A percentile compares a stretch with the other conserved stretches of the same genome.
Evolutionary conservation across 2,113 vertebrate species (phyloP).

Genomic region (Tichodroma muraria): DNA sequence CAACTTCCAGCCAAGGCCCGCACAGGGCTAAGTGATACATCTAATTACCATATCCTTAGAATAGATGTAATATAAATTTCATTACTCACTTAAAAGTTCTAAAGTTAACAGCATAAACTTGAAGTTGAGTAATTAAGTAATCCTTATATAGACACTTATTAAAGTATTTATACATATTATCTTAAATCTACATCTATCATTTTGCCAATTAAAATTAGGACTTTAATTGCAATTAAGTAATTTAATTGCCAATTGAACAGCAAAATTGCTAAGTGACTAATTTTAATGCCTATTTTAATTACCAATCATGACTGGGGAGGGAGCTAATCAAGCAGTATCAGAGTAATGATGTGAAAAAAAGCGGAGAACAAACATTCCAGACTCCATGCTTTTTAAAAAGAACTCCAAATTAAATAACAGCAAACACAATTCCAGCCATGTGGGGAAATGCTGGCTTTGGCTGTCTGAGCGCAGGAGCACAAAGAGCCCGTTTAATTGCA

Average conservation of each 20-base stretch:
- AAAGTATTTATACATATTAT: conserved; percentile 88
- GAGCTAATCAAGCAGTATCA: conserved; percentile 87
- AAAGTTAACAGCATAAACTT: conserved; percentile 84
- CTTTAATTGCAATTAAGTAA: conserved; percentile 96
- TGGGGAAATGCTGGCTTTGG: conserved; percentile 47
- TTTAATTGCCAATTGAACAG: conserved; percentile 97
- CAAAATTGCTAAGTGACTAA: conserved; percentile 94
- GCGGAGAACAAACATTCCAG: conserved; percentile 74
- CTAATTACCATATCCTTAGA: conserved; percentile 76
- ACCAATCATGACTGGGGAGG: conserved; percentile 89
- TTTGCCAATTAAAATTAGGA: conserved; percentile 91
- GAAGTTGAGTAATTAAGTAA: conserved; percentile 87
- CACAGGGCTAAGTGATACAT: conserved; percentile 51
- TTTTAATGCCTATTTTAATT: conserved; percentile 98
- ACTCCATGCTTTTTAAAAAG: conserved; percentile 68
- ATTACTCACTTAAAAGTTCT: conserved; percentile 83
- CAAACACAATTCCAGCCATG: conserved; percentile 70
- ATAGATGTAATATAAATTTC: conserved; percentile 79
- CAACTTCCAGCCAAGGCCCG: conserved; percentile 17
- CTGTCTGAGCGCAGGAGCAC: not conserved
- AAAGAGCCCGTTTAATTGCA: not conserved
- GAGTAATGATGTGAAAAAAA: conserved; percentile 81
- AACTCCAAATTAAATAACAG: conserved; percentile 73
- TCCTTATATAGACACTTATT: conserved; percentile 89
- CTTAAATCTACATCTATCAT: conserved; percentile 90